A percentile compares a stretch with the other conserved stretches of the same genome.
phyloP scores from a whole-genome alignment of 1,140 invertebrate species.

The Drosophila nannoptera region DNA sequence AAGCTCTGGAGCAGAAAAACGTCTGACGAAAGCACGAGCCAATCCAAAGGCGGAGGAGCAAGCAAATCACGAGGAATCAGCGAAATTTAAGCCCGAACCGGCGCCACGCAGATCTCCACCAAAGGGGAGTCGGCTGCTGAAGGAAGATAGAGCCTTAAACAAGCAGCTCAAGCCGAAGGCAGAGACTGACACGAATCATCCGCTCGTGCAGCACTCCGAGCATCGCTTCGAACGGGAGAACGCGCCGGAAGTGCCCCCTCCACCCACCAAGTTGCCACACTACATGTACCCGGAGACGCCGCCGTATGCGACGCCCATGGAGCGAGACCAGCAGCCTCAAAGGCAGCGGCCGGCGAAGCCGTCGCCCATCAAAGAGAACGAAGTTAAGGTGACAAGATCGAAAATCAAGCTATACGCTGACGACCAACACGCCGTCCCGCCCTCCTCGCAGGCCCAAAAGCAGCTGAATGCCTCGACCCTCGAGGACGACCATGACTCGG shows the following conservation, averaged over 20 bases:
- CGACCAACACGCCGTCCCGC: constrained; percentile 26
- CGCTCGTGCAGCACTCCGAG: constrained; percentile 86
- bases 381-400: constrained; percentile 66
- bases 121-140: constrained; percentile 66
- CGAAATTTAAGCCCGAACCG: constrained; percentile 77
- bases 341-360: constrained; percentile 50
- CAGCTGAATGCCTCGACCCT: constrained; percentile 73
- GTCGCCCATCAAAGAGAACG: constrained; percentile 75
- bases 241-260: constrained; percentile 83
- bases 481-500: constrained; percentile 87
- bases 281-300: constrained; percentile 82
- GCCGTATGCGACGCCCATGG: constrained; percentile 56
- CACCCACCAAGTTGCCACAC: constrained; percentile 84
- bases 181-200: constrained; percentile 81
- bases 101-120: constrained; percentile 72
- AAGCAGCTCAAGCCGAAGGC: constrained; percentile 66
- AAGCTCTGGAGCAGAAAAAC: constrained; percentile 72
- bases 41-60: constrained; percentile 67
- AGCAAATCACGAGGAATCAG: constrained; percentile 71
- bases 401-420: constrained; percentile 59
- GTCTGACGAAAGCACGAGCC: constrained; percentile 78
- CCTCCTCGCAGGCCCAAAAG: constrained; percentile 49
- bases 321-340: constrained; percentile 32
- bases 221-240: constrained; percentile 85
- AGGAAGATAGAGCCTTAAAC: constrained; percentile 72